A percentile compares a stretch with the other conserved stretches of the same genome.
phyloP scores from a whole-genome alignment of 2,797 vertebrate genomes.

The Otolemur crassicaudatus region DNA sequence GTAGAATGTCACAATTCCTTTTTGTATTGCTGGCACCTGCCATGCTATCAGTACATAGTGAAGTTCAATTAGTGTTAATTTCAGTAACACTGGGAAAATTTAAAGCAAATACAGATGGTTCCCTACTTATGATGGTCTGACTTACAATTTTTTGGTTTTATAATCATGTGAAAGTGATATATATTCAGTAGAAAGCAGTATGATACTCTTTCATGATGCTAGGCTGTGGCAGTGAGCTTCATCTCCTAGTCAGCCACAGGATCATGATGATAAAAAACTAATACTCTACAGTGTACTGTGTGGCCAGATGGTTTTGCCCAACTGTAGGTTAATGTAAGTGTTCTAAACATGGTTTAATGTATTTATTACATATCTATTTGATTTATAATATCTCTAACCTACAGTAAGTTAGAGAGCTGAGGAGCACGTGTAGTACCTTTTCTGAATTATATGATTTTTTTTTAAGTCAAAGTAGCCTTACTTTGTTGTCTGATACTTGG shows the following conservation, averaged over 20 bases:
- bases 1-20: not conserved
- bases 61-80: not conserved
- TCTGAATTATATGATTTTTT: not conserved
- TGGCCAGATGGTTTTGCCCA: not conserved
- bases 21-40: not conserved
- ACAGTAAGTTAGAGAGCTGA: not conserved
- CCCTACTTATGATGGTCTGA: not conserved
- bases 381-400: not conserved
- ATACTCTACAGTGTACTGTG: not conserved
- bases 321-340: not conserved
- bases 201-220: not conserved
- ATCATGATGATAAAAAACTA: not conserved
- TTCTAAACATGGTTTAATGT: not conserved
- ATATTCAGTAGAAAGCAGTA: not conserved
- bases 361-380: not conserved
- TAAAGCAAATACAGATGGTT: not conserved
- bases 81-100: not conserved
- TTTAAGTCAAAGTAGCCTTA: not conserved
- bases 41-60: not conserved
- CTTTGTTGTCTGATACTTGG: not conserved
- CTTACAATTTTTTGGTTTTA: not conserved
- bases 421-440: not conserved
- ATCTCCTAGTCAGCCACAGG: not conserved
- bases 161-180: not conserved
- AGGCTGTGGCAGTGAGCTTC: not conserved